Percentiles rank a stretch among this genome's conserved stretches.
Evolutionary conservation across 2,888 invertebrate genomes (phyloP).

Genomic region (Gortyna flavago): DNA sequence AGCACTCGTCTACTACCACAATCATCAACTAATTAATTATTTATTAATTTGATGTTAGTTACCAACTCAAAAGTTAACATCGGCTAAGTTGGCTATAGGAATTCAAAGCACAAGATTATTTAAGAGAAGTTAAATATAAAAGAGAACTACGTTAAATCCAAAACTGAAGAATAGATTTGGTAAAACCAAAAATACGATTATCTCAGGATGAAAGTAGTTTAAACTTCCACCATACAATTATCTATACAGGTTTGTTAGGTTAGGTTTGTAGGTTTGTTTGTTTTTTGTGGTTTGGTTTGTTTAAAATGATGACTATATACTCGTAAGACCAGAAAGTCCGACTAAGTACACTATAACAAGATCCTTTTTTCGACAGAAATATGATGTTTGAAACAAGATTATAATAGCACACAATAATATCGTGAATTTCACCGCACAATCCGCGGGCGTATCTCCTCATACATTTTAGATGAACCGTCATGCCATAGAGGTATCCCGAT

Average conservation of each 20-base stretch:
- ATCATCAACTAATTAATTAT: neutral
- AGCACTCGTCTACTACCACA: neutral
- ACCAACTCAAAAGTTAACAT: neutral
- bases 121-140: neutral
- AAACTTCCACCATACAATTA: no score
- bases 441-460: conserved; percentile 42
- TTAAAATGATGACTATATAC: neutral
- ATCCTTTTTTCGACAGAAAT: conserved; percentile 11
- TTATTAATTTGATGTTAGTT: neutral
- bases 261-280: no score
- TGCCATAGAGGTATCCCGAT: conserved; percentile 18
- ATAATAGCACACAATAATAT: conserved; percentile 14
- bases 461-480: conserved; percentile 51
- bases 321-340: neutral
- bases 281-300: no score
- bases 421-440: conserved; percentile 27
- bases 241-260: no score
- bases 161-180: neutral
- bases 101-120: neutral
- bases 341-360: neutral
- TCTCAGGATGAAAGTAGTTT: neutral
- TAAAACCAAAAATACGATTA: neutral
- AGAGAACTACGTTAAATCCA: neutral
- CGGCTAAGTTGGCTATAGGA: no score
- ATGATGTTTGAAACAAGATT: conserved; percentile 6